Conservation (phyloP, 53 echinoderm and acorn worm species). For the Pentamera pediparva region DNA sequence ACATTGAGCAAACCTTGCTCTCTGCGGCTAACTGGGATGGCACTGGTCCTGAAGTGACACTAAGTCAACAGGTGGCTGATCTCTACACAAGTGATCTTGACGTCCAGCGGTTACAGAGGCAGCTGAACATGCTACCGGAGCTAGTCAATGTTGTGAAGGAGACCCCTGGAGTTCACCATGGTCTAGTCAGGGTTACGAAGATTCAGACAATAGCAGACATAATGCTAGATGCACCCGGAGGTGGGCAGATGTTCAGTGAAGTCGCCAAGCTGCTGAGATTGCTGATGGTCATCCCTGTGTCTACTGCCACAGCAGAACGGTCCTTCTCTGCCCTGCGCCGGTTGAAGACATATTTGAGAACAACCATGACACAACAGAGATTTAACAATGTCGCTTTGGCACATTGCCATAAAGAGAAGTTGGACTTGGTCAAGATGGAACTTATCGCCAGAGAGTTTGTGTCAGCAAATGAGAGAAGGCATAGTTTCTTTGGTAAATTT, state of each 20-base stretch:
- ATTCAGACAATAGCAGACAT: slow-evolving; percentile 1
- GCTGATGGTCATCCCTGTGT: neutral
- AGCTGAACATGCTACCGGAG: neutral
- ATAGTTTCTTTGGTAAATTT: neutral
- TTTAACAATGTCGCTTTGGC: slow-evolving; percentile 2
- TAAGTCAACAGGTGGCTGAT: neutral
- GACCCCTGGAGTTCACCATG: neutral
- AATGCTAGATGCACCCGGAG: neutral
- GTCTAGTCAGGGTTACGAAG: neutral
- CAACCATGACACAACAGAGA: neutral
- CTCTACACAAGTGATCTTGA: neutral
- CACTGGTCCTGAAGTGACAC: neutral
- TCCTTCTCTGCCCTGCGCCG: neutral
- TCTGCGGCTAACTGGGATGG: slow-evolving; percentile 11
- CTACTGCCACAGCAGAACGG: neutral
- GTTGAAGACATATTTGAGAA: neutral
- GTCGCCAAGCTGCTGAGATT: neutral
- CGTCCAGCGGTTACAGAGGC: neutral
- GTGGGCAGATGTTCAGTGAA: neutral
- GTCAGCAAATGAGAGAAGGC: neutral
- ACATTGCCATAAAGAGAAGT: neutral
- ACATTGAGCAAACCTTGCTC: slow-evolving; percentile 18
- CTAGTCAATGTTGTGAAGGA: neutral
- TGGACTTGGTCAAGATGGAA: neutral
- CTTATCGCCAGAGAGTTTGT: neutral